Conservation (phyloP, 2,797 vertebrate species). For the Coluber constrictor region DNA sequence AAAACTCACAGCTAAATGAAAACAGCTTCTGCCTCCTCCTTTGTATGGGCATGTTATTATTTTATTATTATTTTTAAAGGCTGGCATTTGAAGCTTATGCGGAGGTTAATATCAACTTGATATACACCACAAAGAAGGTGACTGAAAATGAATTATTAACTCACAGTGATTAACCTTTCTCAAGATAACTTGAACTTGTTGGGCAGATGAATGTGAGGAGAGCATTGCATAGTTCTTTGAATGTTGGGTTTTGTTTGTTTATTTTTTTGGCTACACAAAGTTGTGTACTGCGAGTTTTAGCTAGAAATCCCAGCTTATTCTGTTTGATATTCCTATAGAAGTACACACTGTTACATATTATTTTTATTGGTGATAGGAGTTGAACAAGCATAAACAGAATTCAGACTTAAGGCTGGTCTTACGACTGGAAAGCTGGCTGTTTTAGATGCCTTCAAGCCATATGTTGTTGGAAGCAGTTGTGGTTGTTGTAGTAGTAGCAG, state of each 20-base stretch:
- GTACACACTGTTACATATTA: neutral
- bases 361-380: neutral
- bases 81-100: conserved; percentile 55
- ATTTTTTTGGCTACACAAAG: neutral
- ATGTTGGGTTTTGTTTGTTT: no score
- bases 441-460: neutral
- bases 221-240: neutral
- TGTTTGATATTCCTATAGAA: neutral
- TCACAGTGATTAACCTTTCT: conserved; percentile 47
- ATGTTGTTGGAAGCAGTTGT: neutral
- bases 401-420: neutral
- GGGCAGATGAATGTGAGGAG: neutral
- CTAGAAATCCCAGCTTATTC: neutral
- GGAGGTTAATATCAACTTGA: conserved; percentile 35
- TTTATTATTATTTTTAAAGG: neutral
- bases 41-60: neutral
- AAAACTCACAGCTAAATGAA: conserved; percentile 48
- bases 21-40: neutral
- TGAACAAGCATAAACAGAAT: neutral
- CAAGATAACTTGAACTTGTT: conserved; percentile 33
- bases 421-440: neutral
- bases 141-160: conserved; percentile 57
- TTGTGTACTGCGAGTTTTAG: neutral
- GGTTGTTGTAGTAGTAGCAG: neutral
- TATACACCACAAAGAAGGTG: conserved; percentile 39